These are phyloP conservation scores for Eledone cirrhosa DNA, from an alignment of 2,888 invertebrate genomes.

Conservation along the genomic window DNA sequence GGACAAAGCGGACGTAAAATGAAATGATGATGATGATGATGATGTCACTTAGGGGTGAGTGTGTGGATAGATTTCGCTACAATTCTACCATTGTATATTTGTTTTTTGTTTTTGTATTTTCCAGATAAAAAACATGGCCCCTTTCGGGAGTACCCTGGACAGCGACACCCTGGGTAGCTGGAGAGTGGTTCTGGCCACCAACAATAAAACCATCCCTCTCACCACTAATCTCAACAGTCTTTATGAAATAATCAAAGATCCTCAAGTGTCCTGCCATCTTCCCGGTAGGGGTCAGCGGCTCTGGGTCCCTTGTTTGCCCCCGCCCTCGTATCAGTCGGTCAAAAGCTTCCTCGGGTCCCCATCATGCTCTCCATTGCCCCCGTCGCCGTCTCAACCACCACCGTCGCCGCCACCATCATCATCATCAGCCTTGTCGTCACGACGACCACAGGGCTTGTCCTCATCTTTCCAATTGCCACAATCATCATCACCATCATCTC, in stretches of 20 bases:
- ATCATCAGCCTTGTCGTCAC: too few species aligned
- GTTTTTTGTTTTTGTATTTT: constrained; percentile 32
- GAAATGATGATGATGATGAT: too few species aligned
- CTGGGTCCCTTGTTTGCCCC: constrained; percentile 51
- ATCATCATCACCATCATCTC: too few species aligned
- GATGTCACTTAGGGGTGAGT: too few species aligned
- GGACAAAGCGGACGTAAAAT: too few species aligned
- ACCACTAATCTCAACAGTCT: constrained; percentile 39
- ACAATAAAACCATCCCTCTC: constrained; percentile 37
- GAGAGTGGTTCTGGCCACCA: constrained; percentile 42
- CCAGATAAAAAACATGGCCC: constrained; percentile 47
- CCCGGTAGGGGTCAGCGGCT: constrained; percentile 46
- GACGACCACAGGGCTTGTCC: too few species aligned
- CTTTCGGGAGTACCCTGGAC: constrained; percentile 40
- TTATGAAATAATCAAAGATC: constrained; percentile 46
- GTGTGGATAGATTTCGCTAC: too few species aligned
- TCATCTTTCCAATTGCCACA: too few species aligned
- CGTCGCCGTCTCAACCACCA: too few species aligned
- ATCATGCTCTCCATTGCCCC: too few species aligned
- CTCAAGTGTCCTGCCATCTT: constrained; percentile 45
- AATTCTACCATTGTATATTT: too few species aligned
- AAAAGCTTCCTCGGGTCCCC: constrained; percentile 30
- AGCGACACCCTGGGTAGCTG: constrained; percentile 41
- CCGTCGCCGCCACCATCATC: too few species aligned
- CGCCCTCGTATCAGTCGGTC: constrained; percentile 44